phyloP scores from a whole-genome alignment of 2,888 invertebrate species.

The Masnerella sp. region DNA sequence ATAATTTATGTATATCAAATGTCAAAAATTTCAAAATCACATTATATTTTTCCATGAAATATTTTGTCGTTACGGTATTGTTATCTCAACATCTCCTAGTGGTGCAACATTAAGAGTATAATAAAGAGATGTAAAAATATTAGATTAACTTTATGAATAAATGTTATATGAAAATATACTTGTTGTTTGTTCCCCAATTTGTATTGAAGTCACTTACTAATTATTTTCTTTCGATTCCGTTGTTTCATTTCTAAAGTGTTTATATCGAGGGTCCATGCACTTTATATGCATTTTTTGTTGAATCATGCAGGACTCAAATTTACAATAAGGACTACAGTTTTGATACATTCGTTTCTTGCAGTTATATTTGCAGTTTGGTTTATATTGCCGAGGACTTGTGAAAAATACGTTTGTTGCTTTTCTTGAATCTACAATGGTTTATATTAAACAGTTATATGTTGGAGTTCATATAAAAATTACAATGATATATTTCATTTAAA shows the following conservation, averaged over 20 bases:
- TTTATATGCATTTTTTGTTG: neutral
- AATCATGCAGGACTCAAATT: neutral
- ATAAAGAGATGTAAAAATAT: slow-evolving; percentile 45
- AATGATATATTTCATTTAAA: too few relatives aligned
- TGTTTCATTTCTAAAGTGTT: neutral
- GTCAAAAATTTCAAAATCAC: slow-evolving; percentile 57
- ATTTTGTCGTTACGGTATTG: slow-evolving; percentile 62
- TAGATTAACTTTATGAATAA: slow-evolving; percentile 52
- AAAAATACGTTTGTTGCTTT: neutral
- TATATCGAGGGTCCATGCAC: neutral
- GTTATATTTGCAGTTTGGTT: slow-evolving; percentile 16
- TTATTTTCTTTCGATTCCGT: slow-evolving; percentile 22
- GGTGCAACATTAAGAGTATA: slow-evolving; percentile 22
- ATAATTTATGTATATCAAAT: slow-evolving; percentile 46
- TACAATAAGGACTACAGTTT: slow-evolving; percentile 26
- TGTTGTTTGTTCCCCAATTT: slow-evolving; percentile 11
- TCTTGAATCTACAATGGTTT: slow-evolving; percentile 31
- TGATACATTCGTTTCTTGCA: slow-evolving; percentile 6
- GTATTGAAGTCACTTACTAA: slow-evolving; percentile 5
- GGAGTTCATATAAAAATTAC: too few relatives aligned
- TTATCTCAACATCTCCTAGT: slow-evolving; percentile 16
- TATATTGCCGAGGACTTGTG: neutral
- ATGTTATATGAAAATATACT: slow-evolving; percentile 41
- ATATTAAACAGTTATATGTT: too few relatives aligned
- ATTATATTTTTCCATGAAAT: slow-evolving; percentile 68